These are phyloP conservation scores for Procavia capensis DNA, from an alignment of 2,113 vertebrate species.

Conservation along the genomic window DNA sequence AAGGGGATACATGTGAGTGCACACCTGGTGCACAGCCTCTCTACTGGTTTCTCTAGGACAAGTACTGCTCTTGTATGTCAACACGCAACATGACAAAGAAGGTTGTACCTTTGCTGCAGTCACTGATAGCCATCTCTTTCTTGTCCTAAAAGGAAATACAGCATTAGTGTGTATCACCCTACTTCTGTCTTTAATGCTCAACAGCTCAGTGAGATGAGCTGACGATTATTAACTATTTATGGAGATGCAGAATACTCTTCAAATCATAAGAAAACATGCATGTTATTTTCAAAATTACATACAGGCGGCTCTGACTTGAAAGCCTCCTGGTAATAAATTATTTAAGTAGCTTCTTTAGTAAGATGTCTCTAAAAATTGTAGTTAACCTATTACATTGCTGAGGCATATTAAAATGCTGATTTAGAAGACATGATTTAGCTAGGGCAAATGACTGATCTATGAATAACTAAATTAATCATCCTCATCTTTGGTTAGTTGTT, in stretches of 20 bases:
- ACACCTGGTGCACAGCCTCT: background rate
- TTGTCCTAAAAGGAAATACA: constrained; percentile 88
- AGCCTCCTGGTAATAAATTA: background rate
- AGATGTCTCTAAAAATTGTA: background rate
- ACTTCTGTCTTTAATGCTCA: background rate
- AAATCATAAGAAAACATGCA: constrained; percentile 13
- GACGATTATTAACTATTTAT: background rate
- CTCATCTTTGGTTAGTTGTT: background rate
- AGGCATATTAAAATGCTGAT: background rate
- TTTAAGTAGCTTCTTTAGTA: background rate
- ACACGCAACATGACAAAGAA: background rate
- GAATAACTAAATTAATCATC: background rate
- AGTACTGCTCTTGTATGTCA: constrained; percentile 34
- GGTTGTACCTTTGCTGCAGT: constrained; percentile 93
- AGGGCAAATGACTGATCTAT: background rate
- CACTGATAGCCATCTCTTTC: constrained; percentile 90
- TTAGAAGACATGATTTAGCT: background rate
- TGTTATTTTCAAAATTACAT: constrained; percentile 18
- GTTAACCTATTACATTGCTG: background rate
- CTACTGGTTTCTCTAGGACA: background rate
- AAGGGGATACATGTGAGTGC: background rate
- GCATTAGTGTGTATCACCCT: constrained; percentile 19
- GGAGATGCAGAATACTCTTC: background rate
- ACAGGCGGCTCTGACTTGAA: background rate
- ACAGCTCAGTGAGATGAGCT: constrained; percentile 10